phyloP scores from a whole-genome alignment of 2,113 vertebrate species.

The Hassar affinis region DNA sequence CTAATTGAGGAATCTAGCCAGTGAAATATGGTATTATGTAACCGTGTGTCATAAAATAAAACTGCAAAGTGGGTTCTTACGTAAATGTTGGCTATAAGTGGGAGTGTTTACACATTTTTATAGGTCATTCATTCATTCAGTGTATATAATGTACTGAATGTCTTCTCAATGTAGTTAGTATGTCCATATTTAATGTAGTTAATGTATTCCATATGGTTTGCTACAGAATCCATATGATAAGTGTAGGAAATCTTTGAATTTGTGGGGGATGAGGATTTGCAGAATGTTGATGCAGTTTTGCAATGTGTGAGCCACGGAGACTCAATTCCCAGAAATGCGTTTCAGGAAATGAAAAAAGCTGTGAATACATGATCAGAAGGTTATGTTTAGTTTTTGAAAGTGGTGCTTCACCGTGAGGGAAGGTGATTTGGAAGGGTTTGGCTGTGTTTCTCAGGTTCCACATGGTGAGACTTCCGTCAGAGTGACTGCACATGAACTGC shows the following conservation, averaged over 20 bases:
- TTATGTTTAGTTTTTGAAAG: background rate
- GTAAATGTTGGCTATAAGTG: background rate
- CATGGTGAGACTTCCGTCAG: conserved; percentile 92
- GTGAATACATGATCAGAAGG: background rate
- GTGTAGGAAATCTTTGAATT: background rate
- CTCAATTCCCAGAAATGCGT: background rate
- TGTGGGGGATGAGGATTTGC: background rate
- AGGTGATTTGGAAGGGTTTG: conserved; percentile 92
- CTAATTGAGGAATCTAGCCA: background rate
- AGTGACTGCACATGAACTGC: conserved; percentile 99
- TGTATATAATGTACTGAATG: background rate
- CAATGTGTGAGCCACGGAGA: background rate
- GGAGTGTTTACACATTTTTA: background rate
- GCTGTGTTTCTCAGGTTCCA: conserved; percentile 94
- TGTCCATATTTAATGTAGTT: background rate
- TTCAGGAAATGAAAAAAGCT: background rate
- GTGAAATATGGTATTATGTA: background rate
- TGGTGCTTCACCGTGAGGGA: conserved; percentile 88
- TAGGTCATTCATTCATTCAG: background rate
- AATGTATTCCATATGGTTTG: background rate
- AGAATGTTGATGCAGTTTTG: background rate
- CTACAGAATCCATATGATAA: background rate
- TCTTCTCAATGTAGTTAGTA: background rate
- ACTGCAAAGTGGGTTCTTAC: background rate
- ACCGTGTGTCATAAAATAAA: background rate